Evolutionary conservation across 1,140 invertebrate genomes (phyloP).

Genomic region (Drosophila ananassae): DNA sequence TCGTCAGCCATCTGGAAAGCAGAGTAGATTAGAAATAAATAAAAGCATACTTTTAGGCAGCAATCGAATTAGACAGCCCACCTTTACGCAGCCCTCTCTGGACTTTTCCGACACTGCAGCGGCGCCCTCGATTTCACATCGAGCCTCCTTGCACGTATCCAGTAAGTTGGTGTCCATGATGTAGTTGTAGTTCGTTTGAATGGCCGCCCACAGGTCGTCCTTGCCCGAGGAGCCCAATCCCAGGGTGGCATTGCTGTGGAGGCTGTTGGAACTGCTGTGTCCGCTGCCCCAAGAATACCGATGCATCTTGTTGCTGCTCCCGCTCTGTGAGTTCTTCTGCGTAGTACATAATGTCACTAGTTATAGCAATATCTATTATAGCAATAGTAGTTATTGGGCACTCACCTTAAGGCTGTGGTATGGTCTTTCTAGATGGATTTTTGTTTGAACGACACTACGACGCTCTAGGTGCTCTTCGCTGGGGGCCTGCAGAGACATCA

Average conservation of each 20-base stretch:
- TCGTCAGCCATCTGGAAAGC: conserved; percentile 69
- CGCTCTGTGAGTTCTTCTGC: conserved; percentile 75
- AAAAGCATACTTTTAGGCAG: background rate
- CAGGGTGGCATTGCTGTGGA: conserved; percentile 85
- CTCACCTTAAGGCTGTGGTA: conserved; percentile 89
- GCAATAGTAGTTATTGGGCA: background rate
- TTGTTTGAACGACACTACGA: conserved; percentile 74
- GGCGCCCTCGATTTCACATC: conserved; percentile 77
- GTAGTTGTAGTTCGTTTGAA: conserved; percentile 95
- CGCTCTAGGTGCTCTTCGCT: conserved; percentile 72
- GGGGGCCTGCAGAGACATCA: conserved; percentile 79
- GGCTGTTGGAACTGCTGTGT: conserved; percentile 84
- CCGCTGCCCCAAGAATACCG: conserved; percentile 89
- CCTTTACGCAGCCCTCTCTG: conserved; percentile 56
- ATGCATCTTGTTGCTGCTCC: conserved; percentile 69
- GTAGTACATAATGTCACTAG: background rate
- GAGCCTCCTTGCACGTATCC: conserved; percentile 90
- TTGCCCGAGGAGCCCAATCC: conserved; percentile 84
- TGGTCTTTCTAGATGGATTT: conserved; percentile 84
- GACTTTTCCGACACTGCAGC: conserved; percentile 44
- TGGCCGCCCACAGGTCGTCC: conserved; percentile 95
- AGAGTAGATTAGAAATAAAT: background rate
- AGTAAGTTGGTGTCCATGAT: conserved; percentile 97
- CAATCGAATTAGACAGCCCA: conserved; percentile 17
- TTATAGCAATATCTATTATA: too few species aligned